Conservation (phyloP, 2,888 invertebrate species). For the Gandaritis pyraliata region DNA sequence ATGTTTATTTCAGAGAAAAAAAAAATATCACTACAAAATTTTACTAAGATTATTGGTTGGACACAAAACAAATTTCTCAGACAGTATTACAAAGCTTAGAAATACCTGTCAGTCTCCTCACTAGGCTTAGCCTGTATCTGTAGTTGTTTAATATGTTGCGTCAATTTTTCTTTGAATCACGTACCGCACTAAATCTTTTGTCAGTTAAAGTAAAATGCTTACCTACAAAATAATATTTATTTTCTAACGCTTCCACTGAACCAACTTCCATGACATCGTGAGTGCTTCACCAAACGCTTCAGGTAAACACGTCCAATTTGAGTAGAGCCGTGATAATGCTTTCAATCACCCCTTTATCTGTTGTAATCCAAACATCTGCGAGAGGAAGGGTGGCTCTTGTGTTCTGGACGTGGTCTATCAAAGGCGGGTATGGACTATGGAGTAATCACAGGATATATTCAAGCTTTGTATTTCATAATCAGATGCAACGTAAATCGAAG, state of each 20-base stretch:
- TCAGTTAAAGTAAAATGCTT: no score
- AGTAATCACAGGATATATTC: conserved; percentile 56
- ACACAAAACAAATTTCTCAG: no score
- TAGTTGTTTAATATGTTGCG: no score
- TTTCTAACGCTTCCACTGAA: conserved; percentile 45
- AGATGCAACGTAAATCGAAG: conserved; percentile 59
- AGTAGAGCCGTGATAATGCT: conserved; percentile 60
- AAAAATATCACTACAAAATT: no score
- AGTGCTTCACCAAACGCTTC: conserved; percentile 65
- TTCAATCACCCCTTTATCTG: conserved; percentile 63
- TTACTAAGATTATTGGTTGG: no score
- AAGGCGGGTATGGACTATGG: conserved; percentile 53
- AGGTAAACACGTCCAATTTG: conserved; percentile 70
- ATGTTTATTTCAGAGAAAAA: no score
- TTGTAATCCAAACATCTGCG: conserved; percentile 59
- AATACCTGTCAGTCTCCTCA: no score
- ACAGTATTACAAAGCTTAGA: no score
- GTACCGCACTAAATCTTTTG: no score
- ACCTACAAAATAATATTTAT: conserved; percentile 2
- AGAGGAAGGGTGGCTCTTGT: conserved; percentile 52
- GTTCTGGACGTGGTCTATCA: conserved; percentile 53
- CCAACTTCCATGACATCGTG: conserved; percentile 51
- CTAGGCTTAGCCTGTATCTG: no score
- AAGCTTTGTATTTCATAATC: conserved; percentile 64
- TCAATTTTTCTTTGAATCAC: no score